phyloP scores from a whole-genome alignment of 2,797 vertebrate genomes.

The Melanotaenia parkinsoni region DNA sequence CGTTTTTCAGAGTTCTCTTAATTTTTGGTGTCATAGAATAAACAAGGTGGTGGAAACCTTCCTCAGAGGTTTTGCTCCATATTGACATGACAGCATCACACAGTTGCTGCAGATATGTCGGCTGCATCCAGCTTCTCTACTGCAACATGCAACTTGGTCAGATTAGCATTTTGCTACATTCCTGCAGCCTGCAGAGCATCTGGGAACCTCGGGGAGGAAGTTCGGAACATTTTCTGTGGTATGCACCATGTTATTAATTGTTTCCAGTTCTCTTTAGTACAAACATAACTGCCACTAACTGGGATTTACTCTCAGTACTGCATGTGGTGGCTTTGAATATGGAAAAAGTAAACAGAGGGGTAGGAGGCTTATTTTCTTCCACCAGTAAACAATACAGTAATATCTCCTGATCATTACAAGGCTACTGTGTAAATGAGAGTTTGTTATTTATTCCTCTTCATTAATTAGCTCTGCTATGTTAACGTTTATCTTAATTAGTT shows the following conservation, averaged over 20 bases:
- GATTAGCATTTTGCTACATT: not conserved
- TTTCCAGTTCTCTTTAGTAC: not conserved
- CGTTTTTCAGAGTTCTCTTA: no score
- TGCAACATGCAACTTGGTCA: no score
- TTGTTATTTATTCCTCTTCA: constrained; percentile 10
- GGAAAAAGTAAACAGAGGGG: not conserved
- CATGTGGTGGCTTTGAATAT: not conserved
- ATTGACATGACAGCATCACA: no score
- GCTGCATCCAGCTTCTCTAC: no score
- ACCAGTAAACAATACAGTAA: not conserved
- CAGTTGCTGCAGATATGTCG: no score
- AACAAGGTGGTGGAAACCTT: no score
- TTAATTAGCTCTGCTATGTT: constrained; percentile 19
- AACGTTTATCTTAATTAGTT: constrained; percentile 33
- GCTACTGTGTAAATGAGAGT: not conserved
- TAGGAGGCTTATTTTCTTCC: not conserved
- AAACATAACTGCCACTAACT: not conserved
- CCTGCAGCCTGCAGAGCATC: constrained; percentile 5
- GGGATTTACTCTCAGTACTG: not conserved
- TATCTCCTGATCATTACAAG: constrained; percentile 9
- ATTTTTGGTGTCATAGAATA: no score
- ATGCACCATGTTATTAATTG: not conserved
- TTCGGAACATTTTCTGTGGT: not conserved
- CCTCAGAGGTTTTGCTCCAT: no score
- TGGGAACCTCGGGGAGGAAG: constrained; percentile 10